Conservation (phyloP, 2,888 invertebrate species). For the Coronaproctus castanopsis region DNA sequence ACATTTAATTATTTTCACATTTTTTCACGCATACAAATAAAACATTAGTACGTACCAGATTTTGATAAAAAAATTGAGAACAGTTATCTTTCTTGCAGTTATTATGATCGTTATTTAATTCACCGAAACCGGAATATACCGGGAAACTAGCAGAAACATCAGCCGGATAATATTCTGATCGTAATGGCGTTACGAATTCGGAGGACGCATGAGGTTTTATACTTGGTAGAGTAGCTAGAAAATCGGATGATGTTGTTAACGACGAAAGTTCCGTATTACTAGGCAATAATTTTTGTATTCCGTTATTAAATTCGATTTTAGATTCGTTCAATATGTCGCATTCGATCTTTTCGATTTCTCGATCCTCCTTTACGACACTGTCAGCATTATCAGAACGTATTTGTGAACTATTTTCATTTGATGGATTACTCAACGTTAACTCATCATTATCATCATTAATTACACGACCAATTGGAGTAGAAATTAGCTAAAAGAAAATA, state of each 20-base stretch:
- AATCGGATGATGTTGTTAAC: constrained; percentile 7
- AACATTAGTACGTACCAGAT: constrained; percentile 1
- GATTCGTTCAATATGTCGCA: not conserved
- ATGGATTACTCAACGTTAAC: no score
- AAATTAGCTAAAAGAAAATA: constrained; percentile 36
- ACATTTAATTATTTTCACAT: no score
- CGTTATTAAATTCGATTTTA: not conserved
- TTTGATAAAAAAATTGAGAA: constrained; percentile 10
- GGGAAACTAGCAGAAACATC: constrained; percentile 5
- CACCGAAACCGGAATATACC: constrained; percentile 19
- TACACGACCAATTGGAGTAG: constrained; percentile 38
- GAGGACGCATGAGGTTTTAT: constrained; percentile 7
- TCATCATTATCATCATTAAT: no score
- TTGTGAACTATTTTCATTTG: no score
- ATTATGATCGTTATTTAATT: not conserved
- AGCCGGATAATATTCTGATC: not conserved
- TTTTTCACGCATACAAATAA: no score
- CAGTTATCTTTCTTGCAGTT: constrained; percentile 1
- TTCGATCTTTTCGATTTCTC: not conserved
- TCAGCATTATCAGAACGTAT: no score
- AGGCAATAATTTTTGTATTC: no score
- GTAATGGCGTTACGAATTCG: not conserved
- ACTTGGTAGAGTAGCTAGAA: constrained; percentile 5
- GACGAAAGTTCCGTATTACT: constrained; percentile 8
- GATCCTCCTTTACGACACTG: no score